phyloP scores from a whole-genome alignment of 2,797 vertebrate species.

The Chrosomus eos region DNA sequence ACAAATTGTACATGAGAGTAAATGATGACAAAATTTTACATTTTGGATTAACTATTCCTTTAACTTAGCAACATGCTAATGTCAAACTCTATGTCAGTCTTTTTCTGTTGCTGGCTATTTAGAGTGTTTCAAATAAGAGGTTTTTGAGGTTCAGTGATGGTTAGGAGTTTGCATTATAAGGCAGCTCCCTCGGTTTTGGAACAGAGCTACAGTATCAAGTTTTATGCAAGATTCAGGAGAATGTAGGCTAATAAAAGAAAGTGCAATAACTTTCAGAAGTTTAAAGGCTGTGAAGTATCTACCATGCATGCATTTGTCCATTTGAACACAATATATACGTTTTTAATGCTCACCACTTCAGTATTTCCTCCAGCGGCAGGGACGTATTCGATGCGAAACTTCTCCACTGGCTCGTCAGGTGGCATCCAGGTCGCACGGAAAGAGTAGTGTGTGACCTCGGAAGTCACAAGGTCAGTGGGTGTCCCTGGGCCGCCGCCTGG shows the following conservation, averaged over 20 bases:
- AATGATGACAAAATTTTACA: too few species aligned
- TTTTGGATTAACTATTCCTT: neutral
- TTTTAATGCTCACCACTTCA: conserved; percentile 79
- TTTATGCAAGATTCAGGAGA: neutral
- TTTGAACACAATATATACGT: neutral
- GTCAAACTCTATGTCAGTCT: neutral
- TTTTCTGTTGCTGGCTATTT: neutral
- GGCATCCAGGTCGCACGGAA: conserved; percentile 90
- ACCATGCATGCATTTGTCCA: neutral
- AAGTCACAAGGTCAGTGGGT: conserved; percentile 87
- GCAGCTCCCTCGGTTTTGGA: neutral
- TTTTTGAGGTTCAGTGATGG: neutral
- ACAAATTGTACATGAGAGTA: too few species aligned
- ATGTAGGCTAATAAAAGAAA: neutral
- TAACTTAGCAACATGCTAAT: neutral
- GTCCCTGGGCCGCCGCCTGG: conserved; percentile 74
- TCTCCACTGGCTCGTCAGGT: conserved; percentile 84
- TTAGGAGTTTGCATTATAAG: neutral
- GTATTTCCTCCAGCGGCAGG: conserved; percentile 78
- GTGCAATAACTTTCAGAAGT: neutral
- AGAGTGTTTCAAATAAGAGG: neutral
- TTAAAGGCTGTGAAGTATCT: neutral
- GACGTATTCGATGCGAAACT: conserved; percentile 86
- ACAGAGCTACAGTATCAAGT: neutral
- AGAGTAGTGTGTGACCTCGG: conserved; percentile 87